These are phyloP conservation scores for Arvicanthis niloticus DNA, from an alignment of 2,113 vertebrate genomes.

Conservation along the genomic window DNA sequence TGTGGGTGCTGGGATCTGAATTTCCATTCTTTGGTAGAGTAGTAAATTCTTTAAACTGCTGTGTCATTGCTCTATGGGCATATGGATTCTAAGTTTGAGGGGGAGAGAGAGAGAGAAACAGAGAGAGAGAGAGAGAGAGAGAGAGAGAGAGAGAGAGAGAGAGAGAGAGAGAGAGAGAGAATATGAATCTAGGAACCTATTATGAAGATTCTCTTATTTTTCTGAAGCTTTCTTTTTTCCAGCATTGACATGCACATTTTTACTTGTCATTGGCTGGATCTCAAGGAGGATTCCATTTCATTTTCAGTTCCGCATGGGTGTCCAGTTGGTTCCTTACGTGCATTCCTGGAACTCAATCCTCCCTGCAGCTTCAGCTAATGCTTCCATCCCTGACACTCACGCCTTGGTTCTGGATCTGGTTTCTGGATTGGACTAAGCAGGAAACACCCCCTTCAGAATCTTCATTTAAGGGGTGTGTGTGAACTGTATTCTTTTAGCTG, in stretches of 20 bases:
- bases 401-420: background rate
- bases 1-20: background rate
- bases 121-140: background rate
- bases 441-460: background rate
- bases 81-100: background rate
- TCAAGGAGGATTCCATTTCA: background rate
- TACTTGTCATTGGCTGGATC: background rate
- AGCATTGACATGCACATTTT: background rate
- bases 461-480: too few species aligned
- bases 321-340: background rate
- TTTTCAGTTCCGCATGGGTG: background rate
- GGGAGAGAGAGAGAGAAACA: background rate
- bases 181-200: too few species aligned
- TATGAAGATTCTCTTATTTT: background rate
- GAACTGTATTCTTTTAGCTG: background rate
- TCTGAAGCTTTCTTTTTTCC: background rate
- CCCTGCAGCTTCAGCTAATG: too few species aligned
- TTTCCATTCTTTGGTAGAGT: background rate
- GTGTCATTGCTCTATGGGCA: background rate
- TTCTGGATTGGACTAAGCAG: background rate
- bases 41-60: background rate
- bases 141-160: background rate
- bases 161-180: background rate
- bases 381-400: background rate
- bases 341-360: background rate